Evolutionary conservation across 2,888 invertebrate species (phyloP), one percentile per base, ranked within the genome.

Genomic region (Ferrisia virgata): DNA sequence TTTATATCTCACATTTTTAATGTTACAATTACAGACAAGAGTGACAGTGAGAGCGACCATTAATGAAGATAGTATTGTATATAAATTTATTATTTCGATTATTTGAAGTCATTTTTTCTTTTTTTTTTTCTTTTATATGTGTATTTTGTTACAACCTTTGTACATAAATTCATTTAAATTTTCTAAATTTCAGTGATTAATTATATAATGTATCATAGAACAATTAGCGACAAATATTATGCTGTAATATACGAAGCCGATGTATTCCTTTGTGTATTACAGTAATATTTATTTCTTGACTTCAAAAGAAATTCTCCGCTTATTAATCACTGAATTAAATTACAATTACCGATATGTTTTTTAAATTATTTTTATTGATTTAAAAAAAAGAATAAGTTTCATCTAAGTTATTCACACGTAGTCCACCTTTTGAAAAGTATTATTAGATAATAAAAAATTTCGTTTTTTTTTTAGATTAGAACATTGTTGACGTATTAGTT

Each of bases 11-110:
- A 1, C 69, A 83, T 80, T 78, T 83, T 84, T 82, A 85, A 85
- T 72, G 69, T 81, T 87, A 87, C 87, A 87, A 87, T 86, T 93
- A 86, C 92, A 96, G 95, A 96, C 92, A 95, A 95, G 91, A 95
- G 95, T 91, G 95, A 96, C 92, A 96, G 95, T 91, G 95, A 96
- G 91, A 96, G 95, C 90, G 95, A 96, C 36, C 72, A 76, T 76
- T 76, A 36, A 76, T 76, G 72, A 76, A 33, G 15, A 36, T 76
- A 18, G 28, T 64, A 0, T 76, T 36, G 28, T 64, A 0, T 76
- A 36, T 76, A 36, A 33, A 36, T 15, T 22, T 18, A 76, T 4
- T 31, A 13, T n/a, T n/a, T n/a, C n/a, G n/a, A 33, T 72, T 72
- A 64, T 31, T 76, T 36, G 18, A 76, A 76, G 69, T 69, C 69